Conservation (phyloP, 2,797 vertebrate genomes). For the Typhlichthys subterraneus region DNA sequence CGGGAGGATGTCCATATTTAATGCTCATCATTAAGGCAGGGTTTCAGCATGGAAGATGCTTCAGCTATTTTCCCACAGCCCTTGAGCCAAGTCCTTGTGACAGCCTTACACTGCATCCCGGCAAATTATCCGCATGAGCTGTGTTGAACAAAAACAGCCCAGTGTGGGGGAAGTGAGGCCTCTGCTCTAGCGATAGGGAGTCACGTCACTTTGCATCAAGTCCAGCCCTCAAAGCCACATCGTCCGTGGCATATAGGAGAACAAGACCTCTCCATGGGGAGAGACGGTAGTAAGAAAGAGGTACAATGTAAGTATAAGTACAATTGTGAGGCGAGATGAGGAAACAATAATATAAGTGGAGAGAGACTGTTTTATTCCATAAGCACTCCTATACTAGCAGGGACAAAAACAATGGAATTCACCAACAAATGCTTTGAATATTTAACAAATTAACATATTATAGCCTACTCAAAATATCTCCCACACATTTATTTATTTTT, state of each 20-base stretch:
- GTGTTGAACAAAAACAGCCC: constrained; percentile 81
- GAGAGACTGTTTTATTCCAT: constrained; percentile 21
- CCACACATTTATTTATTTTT: background rate
- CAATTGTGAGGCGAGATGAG: constrained; percentile 13
- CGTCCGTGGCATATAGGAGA: constrained; percentile 73
- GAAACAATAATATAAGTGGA: constrained; percentile 15
- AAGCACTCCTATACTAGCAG: constrained; percentile 17
- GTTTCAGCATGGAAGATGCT: constrained; percentile 77
- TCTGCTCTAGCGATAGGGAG: constrained; percentile 71
- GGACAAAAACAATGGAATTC: constrained; percentile 17
- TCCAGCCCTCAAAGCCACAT: constrained; percentile 72
- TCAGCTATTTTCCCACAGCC: constrained; percentile 82
- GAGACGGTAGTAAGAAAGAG: constrained; percentile 43
- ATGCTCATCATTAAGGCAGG: constrained; percentile 77
- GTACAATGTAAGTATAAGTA: constrained; percentile 30
- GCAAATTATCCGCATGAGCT: constrained; percentile 84
- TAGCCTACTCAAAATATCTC: background rate
- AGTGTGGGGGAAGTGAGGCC: constrained; percentile 77
- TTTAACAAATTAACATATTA: constrained; percentile 19
- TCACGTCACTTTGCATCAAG: constrained; percentile 80
- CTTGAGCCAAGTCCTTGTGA: constrained; percentile 84
- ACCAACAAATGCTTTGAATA: constrained; percentile 2
- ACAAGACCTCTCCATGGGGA: constrained; percentile 61
- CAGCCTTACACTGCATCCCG: constrained; percentile 82
- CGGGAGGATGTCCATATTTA: constrained; percentile 81